Conservation (phyloP, 2,113 vertebrate species). For the Sylvietta virens region DNA sequence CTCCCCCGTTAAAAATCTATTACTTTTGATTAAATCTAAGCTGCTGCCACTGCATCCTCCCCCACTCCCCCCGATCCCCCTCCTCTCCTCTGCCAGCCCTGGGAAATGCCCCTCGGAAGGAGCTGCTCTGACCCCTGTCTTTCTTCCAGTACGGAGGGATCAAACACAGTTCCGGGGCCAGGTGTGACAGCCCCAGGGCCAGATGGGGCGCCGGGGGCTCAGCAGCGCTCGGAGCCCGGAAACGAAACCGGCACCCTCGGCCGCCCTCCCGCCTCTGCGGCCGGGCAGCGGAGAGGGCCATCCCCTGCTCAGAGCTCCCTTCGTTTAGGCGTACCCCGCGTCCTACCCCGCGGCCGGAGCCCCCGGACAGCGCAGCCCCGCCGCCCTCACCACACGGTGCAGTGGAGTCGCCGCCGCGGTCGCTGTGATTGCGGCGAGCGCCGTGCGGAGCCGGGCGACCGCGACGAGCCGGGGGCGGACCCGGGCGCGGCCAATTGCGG, state of each 20-base stretch:
- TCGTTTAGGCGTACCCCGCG: background rate
- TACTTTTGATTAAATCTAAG: background rate
- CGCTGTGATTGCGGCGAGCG: background rate
- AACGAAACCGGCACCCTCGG: background rate
- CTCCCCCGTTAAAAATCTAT: background rate
- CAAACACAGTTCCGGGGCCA: background rate
- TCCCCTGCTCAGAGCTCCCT: background rate
- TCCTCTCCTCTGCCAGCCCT: background rate
- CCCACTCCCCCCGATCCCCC: too few relatives aligned
- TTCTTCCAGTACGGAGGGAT: background rate
- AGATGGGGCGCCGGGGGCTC: background rate
- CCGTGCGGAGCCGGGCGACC: background rate
- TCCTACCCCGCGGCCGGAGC: background rate
- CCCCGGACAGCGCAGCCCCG: background rate
- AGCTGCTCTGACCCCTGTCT: background rate
- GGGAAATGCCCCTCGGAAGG: background rate
- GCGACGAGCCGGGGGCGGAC: background rate
- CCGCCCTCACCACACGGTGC: background rate
- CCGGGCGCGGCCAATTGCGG: background rate
- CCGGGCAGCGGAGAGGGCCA: background rate
- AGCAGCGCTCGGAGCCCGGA: background rate
- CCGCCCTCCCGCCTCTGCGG: background rate
- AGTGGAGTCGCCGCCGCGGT: accelerated
- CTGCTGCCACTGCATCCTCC: too few relatives aligned
- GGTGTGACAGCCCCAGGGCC: background rate